Conservation (phyloP, 1,140 invertebrate species). For the Epicauta chinensis region DNA sequence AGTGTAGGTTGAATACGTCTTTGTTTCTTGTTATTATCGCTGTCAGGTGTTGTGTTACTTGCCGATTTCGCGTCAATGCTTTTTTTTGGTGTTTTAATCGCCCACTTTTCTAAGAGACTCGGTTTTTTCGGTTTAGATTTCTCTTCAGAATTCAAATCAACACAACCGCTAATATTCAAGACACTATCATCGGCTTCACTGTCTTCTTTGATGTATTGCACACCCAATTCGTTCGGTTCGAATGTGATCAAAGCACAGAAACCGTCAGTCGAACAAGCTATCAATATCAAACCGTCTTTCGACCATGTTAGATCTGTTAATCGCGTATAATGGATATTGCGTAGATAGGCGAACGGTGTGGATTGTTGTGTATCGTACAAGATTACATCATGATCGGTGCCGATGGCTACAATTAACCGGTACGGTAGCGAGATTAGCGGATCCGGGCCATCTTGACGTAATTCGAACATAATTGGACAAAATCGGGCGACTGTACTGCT, state of each 20-base stretch:
- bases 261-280: constrained; percentile 91
- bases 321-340: constrained; percentile 90
- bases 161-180: constrained; percentile 27
- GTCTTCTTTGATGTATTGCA: constrained; percentile 48
- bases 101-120: constrained; percentile 35
- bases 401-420: constrained; percentile 84
- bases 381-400: constrained; percentile 77
- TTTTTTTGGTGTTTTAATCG: constrained; percentile 31
- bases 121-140: constrained; percentile 28
- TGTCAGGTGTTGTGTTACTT: too few species aligned
- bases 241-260: constrained; percentile 91
- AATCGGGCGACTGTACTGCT: constrained; percentile 74
- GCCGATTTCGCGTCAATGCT: too few species aligned
- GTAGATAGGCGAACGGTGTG: constrained; percentile 75
- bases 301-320: constrained; percentile 92
- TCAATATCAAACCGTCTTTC: constrained; percentile 68
- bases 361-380: constrained; percentile 90
- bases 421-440: constrained; percentile 65
- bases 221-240: constrained; percentile 73
- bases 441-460: constrained; percentile 50
- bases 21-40: too few species aligned
- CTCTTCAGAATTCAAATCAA: constrained; percentile 23
- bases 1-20: constrained; percentile 14
- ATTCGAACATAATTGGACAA: constrained; percentile 69
- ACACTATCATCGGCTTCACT: constrained; percentile 38